Evolutionary conservation across 2,888 invertebrate species (phyloP).

Genomic region (Cataglyphis albicans): DNA sequence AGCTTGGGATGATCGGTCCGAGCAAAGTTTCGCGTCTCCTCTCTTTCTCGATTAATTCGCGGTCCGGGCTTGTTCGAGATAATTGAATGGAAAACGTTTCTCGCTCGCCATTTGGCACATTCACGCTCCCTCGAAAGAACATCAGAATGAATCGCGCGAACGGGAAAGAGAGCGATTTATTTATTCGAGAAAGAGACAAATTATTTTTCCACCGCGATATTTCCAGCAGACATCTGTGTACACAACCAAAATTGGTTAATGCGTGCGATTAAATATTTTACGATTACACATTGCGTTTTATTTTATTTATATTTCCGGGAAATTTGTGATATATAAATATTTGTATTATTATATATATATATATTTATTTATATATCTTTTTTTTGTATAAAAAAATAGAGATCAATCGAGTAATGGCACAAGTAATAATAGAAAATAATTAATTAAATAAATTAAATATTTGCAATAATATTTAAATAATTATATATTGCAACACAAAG

Average conservation of each 20-base stretch:
- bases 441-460: no score
- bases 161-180: not conserved
- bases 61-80: constrained; percentile 1
- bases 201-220: constrained; percentile 14
- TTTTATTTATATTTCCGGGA: constrained; percentile 25
- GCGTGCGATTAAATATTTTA: constrained; percentile 12
- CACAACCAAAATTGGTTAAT: not conserved
- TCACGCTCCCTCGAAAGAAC: not conserved
- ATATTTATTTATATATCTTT: no score
- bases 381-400: no score
- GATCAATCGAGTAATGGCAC: no score
- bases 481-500: no score
- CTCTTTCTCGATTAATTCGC: constrained; percentile 16
- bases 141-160: not conserved
- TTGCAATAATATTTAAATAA: no score
- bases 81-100: constrained; percentile 45
- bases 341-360: no score
- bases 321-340: not conserved
- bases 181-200: not conserved
- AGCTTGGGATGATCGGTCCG: not conserved
- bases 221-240: not conserved
- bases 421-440: no score
- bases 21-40: constrained; percentile 5
- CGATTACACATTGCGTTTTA: not conserved
- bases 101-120: constrained; percentile 6